A percentile compares a stretch with the other conserved stretches of the same genome.
Evolutionary conservation across 2,888 invertebrate species (phyloP).

Genomic region (Bruchidius siliquastri): DNA sequence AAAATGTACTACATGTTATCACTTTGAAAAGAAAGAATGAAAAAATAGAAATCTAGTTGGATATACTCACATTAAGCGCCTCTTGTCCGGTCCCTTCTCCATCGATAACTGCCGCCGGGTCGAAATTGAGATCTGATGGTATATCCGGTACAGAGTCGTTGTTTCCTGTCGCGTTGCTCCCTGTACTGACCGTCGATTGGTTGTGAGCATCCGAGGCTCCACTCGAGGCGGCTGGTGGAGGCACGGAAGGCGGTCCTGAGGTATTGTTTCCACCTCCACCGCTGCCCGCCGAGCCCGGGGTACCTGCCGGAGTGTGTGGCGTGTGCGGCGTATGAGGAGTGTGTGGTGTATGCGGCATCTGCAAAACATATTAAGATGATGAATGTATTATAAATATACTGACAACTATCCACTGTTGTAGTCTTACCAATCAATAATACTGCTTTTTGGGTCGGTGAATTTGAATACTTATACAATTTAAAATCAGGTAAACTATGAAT

Average conservation of each 20-base stretch:
- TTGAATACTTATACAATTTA: too few relatives aligned
- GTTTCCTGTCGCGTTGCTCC: slow-evolving; percentile 14
- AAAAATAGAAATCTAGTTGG: neutral
- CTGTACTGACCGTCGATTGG: slow-evolving; percentile 49
- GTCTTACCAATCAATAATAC: too few relatives aligned
- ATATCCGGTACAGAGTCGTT: slow-evolving; percentile 62
- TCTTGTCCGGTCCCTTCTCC: slow-evolving; percentile 84
- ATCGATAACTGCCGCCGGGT: slow-evolving; percentile 88
- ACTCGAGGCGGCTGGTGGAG: slow-evolving; percentile 48
- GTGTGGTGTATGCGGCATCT: slow-evolving; percentile 71
- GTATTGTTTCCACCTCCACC: slow-evolving; percentile 57
- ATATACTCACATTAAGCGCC: slow-evolving; percentile 76
- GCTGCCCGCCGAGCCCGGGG: slow-evolving; percentile 62
- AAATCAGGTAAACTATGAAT: too few relatives aligned
- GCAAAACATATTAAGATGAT: slow-evolving; percentile 16
- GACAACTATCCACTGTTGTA: too few relatives aligned
- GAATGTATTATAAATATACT: too few relatives aligned
- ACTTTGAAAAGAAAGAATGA: too few relatives aligned
- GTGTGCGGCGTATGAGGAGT: slow-evolving; percentile 77
- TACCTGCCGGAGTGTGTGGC: slow-evolving; percentile 68
- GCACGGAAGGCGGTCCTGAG: slow-evolving; percentile 75
- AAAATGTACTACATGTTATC: too few relatives aligned
- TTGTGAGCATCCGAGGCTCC: slow-evolving; percentile 23
- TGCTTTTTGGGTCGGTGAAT: too few relatives aligned
- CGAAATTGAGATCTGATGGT: slow-evolving; percentile 86